Base-by-base conservation (phyloP, 1,140 invertebrate genomes). In the Heliconius himera region DNA sequence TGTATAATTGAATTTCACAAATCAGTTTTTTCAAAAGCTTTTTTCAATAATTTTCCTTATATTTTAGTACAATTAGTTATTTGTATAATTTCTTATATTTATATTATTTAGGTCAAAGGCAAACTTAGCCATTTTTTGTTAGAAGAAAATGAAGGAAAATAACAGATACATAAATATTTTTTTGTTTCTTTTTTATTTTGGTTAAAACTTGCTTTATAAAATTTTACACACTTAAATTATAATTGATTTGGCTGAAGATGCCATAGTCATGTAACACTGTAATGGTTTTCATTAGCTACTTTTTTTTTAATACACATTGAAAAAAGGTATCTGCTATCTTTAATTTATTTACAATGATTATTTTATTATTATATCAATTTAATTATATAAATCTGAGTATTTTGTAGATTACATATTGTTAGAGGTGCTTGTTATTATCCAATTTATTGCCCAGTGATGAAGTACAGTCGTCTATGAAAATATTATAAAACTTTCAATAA, bases 341-440 rank as follows among this genome's bases (percentile, higher is more conserved):
- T 29, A 16, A 29, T 66, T 26, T 66, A 8, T 56, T n/a, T 56
- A 22, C 54, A 26, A 66, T 29, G 26, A 29, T 26, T 66, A 36
- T 6, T 26, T 26, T 36, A 60, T 60, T 56, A 29, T 66, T 74
- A 70, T 74, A 74, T 41, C 66, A 11, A 74, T 74, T 70, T 66
- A 70, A 41, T 73, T 70, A 41, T 70, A 70, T 22, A 66, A 66
- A 70, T 71, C 16, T 22, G 26, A 77, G 76, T 46, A 54, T 77
- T 77, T 74, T 33, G 20, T 79, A 33, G 66, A 41, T 41, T 76
- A 20, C 41, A 66, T 80, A 74, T 80, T 80, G 70, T 80, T 80
- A 80, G 49, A 83, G 82, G 86, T 87, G 85, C 81, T 84, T 81
- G 26, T 66, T 66, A 77, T 78, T 79, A 77, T 78, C 76, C 70